These are phyloP conservation scores for Emydocephalus ijimae DNA, from an alignment of 2,113 vertebrate genomes.

Conservation along the genomic window DNA sequence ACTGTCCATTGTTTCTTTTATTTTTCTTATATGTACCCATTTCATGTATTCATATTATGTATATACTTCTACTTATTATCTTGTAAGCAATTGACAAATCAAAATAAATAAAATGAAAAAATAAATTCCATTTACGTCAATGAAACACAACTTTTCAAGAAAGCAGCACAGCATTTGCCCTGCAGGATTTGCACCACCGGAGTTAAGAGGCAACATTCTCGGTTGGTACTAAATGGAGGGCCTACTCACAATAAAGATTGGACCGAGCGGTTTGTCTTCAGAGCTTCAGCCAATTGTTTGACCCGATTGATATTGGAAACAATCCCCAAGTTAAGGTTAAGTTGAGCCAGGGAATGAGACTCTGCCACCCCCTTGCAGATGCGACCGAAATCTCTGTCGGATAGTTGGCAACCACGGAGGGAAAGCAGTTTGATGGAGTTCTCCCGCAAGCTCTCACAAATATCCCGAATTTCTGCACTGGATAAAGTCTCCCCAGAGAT, in stretches of 20 bases:
- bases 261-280: slow-evolving; percentile 87
- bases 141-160: background rate
- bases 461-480: slow-evolving; percentile 87
- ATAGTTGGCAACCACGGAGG: slow-evolving; percentile 88
- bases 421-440: slow-evolving; percentile 88
- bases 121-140: background rate
- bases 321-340: slow-evolving; percentile 94
- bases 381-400: slow-evolving; percentile 89
- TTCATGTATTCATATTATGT: too few relatives aligned
- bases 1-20: too few relatives aligned
- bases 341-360: slow-evolving; percentile 84
- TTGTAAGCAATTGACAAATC: too few relatives aligned
- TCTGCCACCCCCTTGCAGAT: slow-evolving; percentile 86
- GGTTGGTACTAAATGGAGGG: background rate
- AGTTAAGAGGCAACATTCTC: background rate
- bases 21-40: too few relatives aligned
- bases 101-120: too few relatives aligned
- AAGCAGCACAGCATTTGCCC: background rate
- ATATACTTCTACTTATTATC: too few relatives aligned
- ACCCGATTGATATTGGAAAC: slow-evolving; percentile 83
- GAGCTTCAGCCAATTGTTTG: slow-evolving; percentile 86
- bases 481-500: slow-evolving; percentile 91
- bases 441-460: slow-evolving; percentile 89
- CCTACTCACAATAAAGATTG: slow-evolving; percentile 95
- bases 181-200: background rate